Conservation (phyloP, 1,140 invertebrate species). For the Battus philenor region DNA sequence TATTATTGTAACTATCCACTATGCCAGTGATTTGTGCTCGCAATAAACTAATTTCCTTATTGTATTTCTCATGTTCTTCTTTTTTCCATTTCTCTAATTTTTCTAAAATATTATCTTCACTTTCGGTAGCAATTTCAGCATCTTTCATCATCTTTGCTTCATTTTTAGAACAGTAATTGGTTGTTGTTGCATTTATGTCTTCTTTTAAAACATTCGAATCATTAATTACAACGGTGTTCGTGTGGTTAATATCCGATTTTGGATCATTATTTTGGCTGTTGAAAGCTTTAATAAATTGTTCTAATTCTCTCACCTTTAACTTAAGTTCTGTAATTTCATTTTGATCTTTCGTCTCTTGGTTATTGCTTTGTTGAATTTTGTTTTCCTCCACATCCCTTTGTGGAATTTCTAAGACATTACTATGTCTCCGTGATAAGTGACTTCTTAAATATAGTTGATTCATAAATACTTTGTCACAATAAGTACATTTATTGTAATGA, state of each 20-base stretch:
- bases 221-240: no score
- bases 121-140: slow-evolving; percentile 50
- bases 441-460: slow-evolving; percentile 77
- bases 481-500: slow-evolving; percentile 72
- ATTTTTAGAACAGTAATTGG: no score
- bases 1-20: slow-evolving; percentile 51
- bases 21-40: slow-evolving; percentile 54
- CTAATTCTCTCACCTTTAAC: slow-evolving; percentile 60
- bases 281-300: slow-evolving; percentile 29
- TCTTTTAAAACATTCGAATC: no score
- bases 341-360: slow-evolving; percentile 60
- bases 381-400: slow-evolving; percentile 38
- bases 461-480: slow-evolving; percentile 77
- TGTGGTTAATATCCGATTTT: slow-evolving; percentile 12
- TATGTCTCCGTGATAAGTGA: slow-evolving; percentile 74
- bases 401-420: slow-evolving; percentile 38
- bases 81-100: slow-evolving; percentile 68
- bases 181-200: no score
- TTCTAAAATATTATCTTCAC: slow-evolving; percentile 44
- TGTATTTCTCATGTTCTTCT: slow-evolving; percentile 64
- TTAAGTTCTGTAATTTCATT: slow-evolving; percentile 65
- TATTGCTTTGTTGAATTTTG: slow-evolving; percentile 19
- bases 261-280: slow-evolving; percentile 23
- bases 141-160: slow-evolving; percentile 46
- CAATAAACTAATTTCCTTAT: slow-evolving; percentile 60